These are phyloP conservation scores for Steinernema scapterisci DNA, from an alignment of 2,888 invertebrate species.

Conservation along the genomic window DNA sequence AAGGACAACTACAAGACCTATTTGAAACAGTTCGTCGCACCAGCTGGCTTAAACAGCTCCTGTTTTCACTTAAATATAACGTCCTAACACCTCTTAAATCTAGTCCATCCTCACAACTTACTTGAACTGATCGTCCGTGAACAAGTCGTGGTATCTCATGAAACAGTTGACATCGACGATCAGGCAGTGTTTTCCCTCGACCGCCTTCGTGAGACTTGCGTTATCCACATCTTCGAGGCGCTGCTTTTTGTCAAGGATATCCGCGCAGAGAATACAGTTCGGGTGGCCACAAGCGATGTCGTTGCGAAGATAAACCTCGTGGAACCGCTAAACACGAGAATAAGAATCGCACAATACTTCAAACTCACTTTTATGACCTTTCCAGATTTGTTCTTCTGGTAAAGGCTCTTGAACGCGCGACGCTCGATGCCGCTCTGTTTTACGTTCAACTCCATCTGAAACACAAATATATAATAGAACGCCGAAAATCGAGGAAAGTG, in stretches of 20 bases:
- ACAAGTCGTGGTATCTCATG: slow-evolving; percentile 60
- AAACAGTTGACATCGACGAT: slow-evolving; percentile 54
- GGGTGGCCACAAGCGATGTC: slow-evolving; percentile 58
- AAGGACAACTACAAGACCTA: too few relatives aligned
- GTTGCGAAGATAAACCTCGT: slow-evolving; percentile 61
- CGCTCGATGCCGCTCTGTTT: slow-evolving; percentile 25
- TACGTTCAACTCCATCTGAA: slow-evolving; percentile 29
- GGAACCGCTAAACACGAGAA: slow-evolving; percentile 51
- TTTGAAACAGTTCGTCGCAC: too few relatives aligned
- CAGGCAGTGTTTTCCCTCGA: slow-evolving; percentile 46
- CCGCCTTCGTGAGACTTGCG: slow-evolving; percentile 38
- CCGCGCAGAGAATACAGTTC: slow-evolving; percentile 41
- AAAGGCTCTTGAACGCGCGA: slow-evolving; percentile 35
- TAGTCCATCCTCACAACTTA: too few relatives aligned
- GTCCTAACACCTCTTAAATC: slow-evolving; percentile 26
- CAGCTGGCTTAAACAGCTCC: too few relatives aligned
- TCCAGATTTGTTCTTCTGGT: slow-evolving; percentile 38
- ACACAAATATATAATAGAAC: background rate
- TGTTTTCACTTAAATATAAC: background rate
- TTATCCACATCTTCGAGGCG: slow-evolving; percentile 38
- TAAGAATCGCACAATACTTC: background rate
- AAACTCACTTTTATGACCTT: slow-evolving; percentile 38
- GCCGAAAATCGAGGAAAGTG: background rate
- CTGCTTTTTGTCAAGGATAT: slow-evolving; percentile 34
- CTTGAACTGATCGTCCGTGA: slow-evolving; percentile 54